Evolutionary conservation across 2,888 invertebrate genomes (phyloP), one percentile per base, ranked within the genome.

Genomic region (Dryococelus australis): DNA sequence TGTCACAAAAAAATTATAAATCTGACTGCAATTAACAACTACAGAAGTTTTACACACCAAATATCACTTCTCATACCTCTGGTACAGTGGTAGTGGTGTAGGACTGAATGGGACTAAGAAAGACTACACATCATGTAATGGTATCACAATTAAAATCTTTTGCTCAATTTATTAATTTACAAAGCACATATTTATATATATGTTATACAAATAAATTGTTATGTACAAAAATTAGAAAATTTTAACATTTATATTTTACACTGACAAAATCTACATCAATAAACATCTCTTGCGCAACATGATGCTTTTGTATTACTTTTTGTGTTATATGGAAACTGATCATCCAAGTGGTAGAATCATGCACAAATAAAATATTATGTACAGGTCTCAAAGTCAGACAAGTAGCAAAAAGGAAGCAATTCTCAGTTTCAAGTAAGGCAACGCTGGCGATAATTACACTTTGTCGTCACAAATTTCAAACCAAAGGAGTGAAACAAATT

Each of bases 121-220:
- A 2, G 16, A 65, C 65, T 65, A 24, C 65, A 24, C n/a, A 27
- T 83, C 35, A 27, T 35, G 35, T 35, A 35, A 12, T 83, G 28
- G 28, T 83, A 83, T 83, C 83, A 83, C 83, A 83, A 83, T 35
- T 35, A 43, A 83, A 83, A 35, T 35, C 43, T 83, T 35, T 83
- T 83, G 80, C 28, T 80, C 13, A 13, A 65, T 88, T 88, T 87
- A 86, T 86, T 86, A 88, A 88, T 81, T 87, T 88, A 87, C 81
- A 85, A 88, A 84, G 85, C 83, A 87, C 87, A 88, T 65, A 88
- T 87, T 88, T 88, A 87, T 87, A 81, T 87, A 81, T 88, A 86
- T 86, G 87, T 88, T 88, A 87, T 89, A 87, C 86, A 87, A 88
- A 87, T 87, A 86, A 87, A 87, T 79, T 86, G 86, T 87, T 88